A percentile compares a stretch with the other conserved stretches of the same genome.
Conservation (phyloP, 2,888 invertebrate genomes). For the Melanotus villosus region DNA sequence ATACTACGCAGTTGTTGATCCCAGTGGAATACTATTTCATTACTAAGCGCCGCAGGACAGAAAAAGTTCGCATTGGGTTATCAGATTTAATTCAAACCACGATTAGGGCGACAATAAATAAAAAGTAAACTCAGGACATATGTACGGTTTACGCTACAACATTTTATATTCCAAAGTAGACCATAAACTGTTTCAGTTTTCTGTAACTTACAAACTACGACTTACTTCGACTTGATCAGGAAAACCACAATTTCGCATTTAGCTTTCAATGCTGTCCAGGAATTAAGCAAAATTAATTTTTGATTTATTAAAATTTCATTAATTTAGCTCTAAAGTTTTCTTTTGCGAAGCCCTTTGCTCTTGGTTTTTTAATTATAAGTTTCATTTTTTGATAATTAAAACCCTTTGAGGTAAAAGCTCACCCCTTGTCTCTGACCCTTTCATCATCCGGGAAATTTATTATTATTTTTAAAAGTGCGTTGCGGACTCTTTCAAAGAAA, state of each 20-base stretch:
- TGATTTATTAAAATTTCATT: not conserved
- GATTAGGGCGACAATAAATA: conserved; percentile 3
- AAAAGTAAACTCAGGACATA: not conserved
- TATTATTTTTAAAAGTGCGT: not conserved
- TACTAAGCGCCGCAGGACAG: not conserved
- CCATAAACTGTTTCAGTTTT: not conserved
- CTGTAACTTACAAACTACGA: too few species aligned
- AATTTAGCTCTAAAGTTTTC: not conserved
- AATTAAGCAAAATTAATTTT: not conserved
- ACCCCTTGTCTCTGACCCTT: not conserved
- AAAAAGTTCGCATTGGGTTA: not conserved
- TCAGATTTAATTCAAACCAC: conserved; percentile 4
- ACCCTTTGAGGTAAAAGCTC: not conserved
- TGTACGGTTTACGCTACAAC: not conserved
- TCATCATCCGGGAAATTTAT: not conserved
- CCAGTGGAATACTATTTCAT: conserved; percentile 3
- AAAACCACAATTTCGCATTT: not conserved
- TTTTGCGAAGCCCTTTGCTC: not conserved
- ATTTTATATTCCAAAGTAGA: not conserved
- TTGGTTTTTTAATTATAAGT: not conserved
- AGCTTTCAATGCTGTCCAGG: not conserved
- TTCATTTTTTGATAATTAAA: not conserved
- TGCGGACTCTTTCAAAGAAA: too few species aligned
- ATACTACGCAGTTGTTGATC: not conserved
- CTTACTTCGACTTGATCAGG: too few species aligned